These are phyloP conservation scores for Clistopyga incitator DNA, from an alignment of 2,888 invertebrate genomes.

Conservation along the genomic window DNA sequence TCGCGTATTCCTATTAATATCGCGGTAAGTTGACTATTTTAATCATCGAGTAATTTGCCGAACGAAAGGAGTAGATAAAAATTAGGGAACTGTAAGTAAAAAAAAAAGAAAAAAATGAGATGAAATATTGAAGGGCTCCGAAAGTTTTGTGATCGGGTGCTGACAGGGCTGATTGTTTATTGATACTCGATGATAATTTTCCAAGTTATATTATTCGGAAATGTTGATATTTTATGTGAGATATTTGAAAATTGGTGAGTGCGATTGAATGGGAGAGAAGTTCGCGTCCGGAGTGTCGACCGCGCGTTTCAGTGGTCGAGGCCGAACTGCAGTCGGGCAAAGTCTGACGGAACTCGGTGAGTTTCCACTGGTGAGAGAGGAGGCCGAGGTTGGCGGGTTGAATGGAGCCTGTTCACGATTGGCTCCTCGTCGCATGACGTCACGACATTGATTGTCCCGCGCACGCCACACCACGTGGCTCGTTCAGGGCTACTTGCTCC, in stretches of 20 bases:
- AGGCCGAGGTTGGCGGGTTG: constrained; percentile 85
- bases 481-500: constrained; percentile 68
- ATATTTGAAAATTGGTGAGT: background rate
- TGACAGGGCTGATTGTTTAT: background rate
- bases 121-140: background rate
- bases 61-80: background rate
- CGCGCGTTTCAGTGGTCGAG: constrained; percentile 82
- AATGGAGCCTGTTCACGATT: constrained; percentile 89
- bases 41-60: background rate
- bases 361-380: constrained; percentile 77
- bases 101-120: background rate
- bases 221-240: constrained; percentile 16
- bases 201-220: background rate
- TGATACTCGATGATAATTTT: background rate
- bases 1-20: background rate
- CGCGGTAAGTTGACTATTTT: background rate
- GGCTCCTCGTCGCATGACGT: constrained; percentile 88
- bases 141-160: constrained; percentile 10
- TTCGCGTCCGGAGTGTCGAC: constrained; percentile 52
- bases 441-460: constrained; percentile 90
- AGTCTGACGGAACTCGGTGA: constrained; percentile 82
- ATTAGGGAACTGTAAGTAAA: background rate
- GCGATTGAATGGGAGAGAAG: constrained; percentile 2
- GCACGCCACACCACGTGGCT: constrained; percentile 85
- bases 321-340: constrained; percentile 83